Conservation (phyloP, 2,113 vertebrate species). For the Alouatta palliata region DNA sequence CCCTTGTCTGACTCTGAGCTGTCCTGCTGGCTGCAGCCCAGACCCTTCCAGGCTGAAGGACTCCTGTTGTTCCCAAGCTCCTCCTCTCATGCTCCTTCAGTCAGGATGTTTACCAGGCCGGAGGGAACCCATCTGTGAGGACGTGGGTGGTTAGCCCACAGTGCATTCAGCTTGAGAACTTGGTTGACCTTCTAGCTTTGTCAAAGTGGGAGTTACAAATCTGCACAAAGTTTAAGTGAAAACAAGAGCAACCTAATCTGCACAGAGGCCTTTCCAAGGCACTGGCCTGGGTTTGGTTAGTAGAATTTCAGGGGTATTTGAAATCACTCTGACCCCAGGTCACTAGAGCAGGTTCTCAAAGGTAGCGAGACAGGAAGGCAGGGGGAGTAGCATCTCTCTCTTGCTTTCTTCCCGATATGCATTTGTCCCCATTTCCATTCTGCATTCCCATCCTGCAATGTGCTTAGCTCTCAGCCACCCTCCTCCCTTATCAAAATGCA, state of each 20-base stretch:
- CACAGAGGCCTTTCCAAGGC: not conserved
- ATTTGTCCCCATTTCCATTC: not conserved
- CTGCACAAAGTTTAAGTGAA: not conserved
- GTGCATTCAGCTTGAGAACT: not conserved
- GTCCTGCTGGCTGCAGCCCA: not conserved
- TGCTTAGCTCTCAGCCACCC: no score
- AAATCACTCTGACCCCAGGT: not conserved
- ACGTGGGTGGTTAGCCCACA: rapidly evolving
- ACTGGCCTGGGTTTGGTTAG: not conserved
- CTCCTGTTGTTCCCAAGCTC: not conserved
- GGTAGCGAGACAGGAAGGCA: not conserved
- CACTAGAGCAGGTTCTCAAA: not conserved
- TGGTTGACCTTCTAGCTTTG: not conserved
- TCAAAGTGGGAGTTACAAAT: not conserved
- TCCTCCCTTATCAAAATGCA: not conserved
- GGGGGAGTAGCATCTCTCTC: rapidly evolving
- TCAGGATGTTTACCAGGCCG: not conserved
- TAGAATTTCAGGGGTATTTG: not conserved
- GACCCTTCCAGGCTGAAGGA: not conserved
- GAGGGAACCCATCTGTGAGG: no score
- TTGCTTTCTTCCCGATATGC: not conserved
- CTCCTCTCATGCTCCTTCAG: not conserved
- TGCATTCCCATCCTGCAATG: not conserved
- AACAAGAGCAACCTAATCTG: not conserved
- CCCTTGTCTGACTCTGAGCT: not conserved